phyloP scores from a whole-genome alignment of 1,140 invertebrate species.

The Drosophila ananassae region DNA sequence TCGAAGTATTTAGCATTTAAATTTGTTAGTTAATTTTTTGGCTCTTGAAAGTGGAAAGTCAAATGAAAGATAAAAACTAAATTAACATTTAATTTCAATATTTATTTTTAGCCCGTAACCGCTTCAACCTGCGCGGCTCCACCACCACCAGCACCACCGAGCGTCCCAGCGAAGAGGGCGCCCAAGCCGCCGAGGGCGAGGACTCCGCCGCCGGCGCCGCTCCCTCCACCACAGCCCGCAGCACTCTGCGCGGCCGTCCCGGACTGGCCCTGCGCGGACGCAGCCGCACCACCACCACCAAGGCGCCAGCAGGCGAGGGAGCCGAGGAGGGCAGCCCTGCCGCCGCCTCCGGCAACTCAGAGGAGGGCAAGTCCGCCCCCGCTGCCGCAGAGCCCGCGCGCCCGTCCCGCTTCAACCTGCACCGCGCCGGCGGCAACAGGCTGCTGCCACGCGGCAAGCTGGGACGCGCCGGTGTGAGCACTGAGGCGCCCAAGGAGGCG shows the following conservation, averaged over 20 bases:
- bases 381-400: conserved; percentile 52
- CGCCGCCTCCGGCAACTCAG: conserved; percentile 83
- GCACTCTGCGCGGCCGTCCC: conserved; percentile 85
- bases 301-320: conserved; percentile 78
- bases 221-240: conserved; percentile 82
- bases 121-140: conserved; percentile 74
- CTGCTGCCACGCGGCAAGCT: conserved; percentile 69
- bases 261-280: conserved; percentile 85
- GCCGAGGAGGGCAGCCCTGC: conserved; percentile 71
- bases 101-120: conserved; percentile 70
- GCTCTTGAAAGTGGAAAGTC: neutral
- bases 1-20: neutral
- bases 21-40: neutral
- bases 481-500: conserved; percentile 78
- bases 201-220: conserved; percentile 56
- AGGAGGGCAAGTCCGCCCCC: conserved; percentile 66
- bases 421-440: conserved; percentile 69
- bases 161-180: conserved; percentile 63
- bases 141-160: conserved; percentile 73
- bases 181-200: conserved; percentile 43
- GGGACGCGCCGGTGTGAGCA: conserved; percentile 61
- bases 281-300: conserved; percentile 85
- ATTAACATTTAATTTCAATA: no score
- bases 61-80: neutral
- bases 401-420: conserved; percentile 78